phyloP scores from a whole-genome alignment of 2,888 invertebrate species.

The Ischnura elegans region DNA sequence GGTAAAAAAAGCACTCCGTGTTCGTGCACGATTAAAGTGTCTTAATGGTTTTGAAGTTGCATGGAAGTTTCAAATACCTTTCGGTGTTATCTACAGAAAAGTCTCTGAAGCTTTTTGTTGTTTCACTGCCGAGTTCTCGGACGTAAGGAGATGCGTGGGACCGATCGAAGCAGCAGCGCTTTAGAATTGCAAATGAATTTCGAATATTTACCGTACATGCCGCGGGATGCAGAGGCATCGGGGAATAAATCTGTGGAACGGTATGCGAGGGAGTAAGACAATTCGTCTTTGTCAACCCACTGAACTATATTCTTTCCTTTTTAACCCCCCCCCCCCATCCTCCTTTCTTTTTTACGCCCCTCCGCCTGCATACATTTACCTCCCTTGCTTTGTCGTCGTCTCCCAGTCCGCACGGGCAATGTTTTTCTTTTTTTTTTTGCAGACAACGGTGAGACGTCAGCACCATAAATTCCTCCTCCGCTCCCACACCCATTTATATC shows the following conservation, averaged over 20 bases:
- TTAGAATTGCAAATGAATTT: slow-evolving; percentile 31
- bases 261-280: background rate
- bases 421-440: background rate
- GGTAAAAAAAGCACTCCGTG: background rate
- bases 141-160: background rate
- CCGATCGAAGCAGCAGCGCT: background rate
- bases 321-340: background rate
- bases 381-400: background rate
- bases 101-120: background rate
- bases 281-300: slow-evolving; percentile 58
- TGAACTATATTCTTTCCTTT: slow-evolving; percentile 38
- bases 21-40: background rate
- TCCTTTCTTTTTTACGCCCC: no score
- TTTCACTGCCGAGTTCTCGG: background rate
- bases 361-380: background rate
- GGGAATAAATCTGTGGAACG: background rate
- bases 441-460: slow-evolving; percentile 17
- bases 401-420: background rate
- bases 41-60: background rate
- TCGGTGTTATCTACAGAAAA: background rate
- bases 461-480: slow-evolving; percentile 38
- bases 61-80: background rate
- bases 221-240: background rate
- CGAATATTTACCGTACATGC: background rate
- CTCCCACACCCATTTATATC: background rate